A percentile compares a stretch with the other conserved stretches of the same genome.
Evolutionary conservation across 1,140 invertebrate genomes (phyloP).

Genomic region (Melipona quadrifasciata): DNA sequence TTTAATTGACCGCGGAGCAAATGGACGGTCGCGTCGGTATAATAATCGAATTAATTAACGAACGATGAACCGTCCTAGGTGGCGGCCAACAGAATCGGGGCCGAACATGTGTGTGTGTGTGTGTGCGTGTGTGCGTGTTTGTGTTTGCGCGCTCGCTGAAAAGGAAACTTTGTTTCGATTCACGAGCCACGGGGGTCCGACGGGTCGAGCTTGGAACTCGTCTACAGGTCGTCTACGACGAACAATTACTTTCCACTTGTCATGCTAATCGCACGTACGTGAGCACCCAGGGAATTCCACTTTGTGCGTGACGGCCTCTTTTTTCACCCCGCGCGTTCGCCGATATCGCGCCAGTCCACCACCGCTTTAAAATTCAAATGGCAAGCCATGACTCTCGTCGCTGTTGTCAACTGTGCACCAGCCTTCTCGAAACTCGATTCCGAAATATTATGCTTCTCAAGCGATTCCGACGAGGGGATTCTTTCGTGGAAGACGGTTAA

Average conservation of each 20-base stretch:
- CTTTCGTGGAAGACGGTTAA: too few relatives aligned
- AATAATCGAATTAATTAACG: conserved; percentile 44
- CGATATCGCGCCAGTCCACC: conserved; percentile 8
- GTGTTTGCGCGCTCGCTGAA: not conserved
- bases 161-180: conserved; percentile 50
- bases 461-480: not conserved
- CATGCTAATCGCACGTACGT: conserved; percentile 51
- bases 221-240: conserved; percentile 52
- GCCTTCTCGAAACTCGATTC: not conserved
- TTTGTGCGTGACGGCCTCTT: conserved; percentile 50
- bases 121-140: too few relatives aligned
- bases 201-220: conserved; percentile 34
- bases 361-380: conserved; percentile 31
- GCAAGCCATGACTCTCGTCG: not conserved
- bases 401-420: not conserved
- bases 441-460: not conserved
- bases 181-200: conserved; percentile 38
- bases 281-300: conserved; percentile 48
- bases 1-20: not conserved
- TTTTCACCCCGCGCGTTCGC: not conserved
- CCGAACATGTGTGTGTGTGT: not conserved
- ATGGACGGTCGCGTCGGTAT: too few relatives aligned
- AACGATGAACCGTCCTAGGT: not conserved
- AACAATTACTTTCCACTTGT: conserved; percentile 61
- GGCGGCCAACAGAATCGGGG: not conserved